These are phyloP conservation scores for Tapirus terrestris DNA, from an alignment of 2,113 vertebrate genomes.

Conservation along the genomic window DNA sequence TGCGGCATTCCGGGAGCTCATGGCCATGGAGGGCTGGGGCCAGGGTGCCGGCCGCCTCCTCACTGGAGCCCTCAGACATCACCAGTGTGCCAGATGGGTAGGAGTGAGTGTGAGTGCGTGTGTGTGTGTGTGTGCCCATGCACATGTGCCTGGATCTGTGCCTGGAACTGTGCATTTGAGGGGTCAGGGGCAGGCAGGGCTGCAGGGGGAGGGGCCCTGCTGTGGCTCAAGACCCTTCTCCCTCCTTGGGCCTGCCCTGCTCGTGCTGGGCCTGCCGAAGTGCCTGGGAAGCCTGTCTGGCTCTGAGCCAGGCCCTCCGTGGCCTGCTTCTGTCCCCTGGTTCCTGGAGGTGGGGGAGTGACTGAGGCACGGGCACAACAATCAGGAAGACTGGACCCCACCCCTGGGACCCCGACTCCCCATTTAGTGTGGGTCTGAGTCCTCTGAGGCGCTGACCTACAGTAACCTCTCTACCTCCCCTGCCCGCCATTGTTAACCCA, in stretches of 20 bases:
- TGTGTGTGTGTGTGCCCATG: background rate
- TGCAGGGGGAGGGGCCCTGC: background rate
- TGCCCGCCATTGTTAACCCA: slow-evolving; percentile 13
- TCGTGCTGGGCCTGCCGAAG: background rate
- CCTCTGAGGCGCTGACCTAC: background rate
- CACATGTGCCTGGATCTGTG: background rate
- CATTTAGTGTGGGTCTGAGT: background rate
- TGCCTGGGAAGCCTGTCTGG: slow-evolving; percentile 36
- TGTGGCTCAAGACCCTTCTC: background rate
- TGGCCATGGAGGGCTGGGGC: background rate
- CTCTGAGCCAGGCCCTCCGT: background rate
- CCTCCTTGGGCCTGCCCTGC: background rate
- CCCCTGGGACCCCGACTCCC: background rate
- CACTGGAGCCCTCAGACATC: background rate
- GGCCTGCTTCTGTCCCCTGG: background rate
- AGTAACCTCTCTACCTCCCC: background rate
- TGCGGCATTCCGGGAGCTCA: background rate
- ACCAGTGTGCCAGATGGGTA: background rate
- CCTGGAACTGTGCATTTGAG: background rate
- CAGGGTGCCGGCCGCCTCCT: background rate
- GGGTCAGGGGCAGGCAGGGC: background rate
- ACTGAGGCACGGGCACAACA: background rate
- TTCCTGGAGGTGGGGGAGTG: background rate
- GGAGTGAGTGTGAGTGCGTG: background rate
- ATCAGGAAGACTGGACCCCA: background rate